These are phyloP conservation scores for Pogonocichla stellata DNA, from an alignment of 2,113 vertebrate species.

Conservation along the genomic window DNA sequence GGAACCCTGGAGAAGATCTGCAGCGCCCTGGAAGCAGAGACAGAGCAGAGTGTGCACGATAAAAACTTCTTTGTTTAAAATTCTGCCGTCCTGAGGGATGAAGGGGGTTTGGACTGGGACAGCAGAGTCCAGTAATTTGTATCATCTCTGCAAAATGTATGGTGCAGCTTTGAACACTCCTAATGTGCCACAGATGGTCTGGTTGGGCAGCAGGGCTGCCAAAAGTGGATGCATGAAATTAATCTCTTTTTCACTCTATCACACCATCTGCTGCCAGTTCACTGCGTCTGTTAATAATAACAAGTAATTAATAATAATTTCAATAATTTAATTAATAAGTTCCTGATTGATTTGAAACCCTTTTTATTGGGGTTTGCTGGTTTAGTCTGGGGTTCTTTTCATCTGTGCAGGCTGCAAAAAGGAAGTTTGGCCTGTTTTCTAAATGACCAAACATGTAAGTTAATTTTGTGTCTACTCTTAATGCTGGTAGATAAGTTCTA, in stretches of 20 bases:
- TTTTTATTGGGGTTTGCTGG: neutral
- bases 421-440: neutral
- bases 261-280: slow-evolving; percentile 60
- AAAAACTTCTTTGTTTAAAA: neutral
- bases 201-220: slow-evolving; percentile 43
- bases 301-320: slow-evolving; percentile 61
- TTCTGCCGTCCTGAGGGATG: neutral
- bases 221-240: slow-evolving; percentile 50
- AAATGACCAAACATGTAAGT: fast-evolving
- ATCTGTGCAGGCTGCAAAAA: neutral
- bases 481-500: neutral
- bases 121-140: neutral
- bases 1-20: neutral
- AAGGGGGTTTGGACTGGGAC: neutral
- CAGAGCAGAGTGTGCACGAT: neutral
- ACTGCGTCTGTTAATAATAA: slow-evolving; percentile 37
- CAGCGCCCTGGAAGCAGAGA: neutral
- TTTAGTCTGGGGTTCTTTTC: neutral
- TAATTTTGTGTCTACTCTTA: neutral
- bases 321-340: slow-evolving; percentile 46
- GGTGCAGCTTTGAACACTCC: neutral
- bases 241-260: slow-evolving; percentile 32
- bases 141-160: neutral
- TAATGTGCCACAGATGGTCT: slow-evolving; percentile 58
- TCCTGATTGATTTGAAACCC: neutral